phyloP scores from a whole-genome alignment of 2,888 invertebrate species.

The Meiosimyza platycephala region DNA sequence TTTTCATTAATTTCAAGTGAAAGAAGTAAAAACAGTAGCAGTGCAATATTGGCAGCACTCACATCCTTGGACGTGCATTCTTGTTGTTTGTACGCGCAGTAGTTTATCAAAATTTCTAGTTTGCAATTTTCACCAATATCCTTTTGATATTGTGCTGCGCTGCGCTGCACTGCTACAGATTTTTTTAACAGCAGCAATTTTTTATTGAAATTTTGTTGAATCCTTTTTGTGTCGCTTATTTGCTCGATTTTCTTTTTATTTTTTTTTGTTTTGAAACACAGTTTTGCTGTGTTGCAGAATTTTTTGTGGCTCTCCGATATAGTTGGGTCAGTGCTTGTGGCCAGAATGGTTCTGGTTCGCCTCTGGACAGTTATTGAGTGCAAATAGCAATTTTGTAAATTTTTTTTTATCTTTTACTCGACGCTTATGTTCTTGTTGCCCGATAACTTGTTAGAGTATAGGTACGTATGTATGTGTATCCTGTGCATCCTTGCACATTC shows the following conservation, averaged over 20 bases:
- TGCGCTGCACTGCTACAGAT: constrained; percentile 10
- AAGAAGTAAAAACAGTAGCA: not conserved
- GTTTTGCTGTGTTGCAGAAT: constrained; percentile 43
- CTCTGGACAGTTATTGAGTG: constrained; percentile 62
- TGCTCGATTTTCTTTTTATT: constrained; percentile 13
- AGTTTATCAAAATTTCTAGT: constrained; percentile 25
- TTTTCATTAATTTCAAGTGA: no score
- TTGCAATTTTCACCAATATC: constrained; percentile 18
- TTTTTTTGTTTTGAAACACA: not conserved
- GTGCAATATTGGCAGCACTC: not conserved
- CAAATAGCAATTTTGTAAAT: constrained; percentile 63
- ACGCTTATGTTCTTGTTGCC: constrained; percentile 36
- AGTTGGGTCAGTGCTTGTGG: constrained; percentile 66
- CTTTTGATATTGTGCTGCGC: not conserved
- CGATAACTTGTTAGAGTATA: constrained; percentile 6
- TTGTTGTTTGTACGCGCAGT: not conserved
- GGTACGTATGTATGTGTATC: constrained; percentile 1
- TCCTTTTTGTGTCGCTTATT: constrained; percentile 9
- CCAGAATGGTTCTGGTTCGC: constrained; percentile 65
- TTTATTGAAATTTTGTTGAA: constrained; percentile 1
- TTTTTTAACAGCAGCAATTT: constrained; percentile 14
- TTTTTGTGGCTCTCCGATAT: constrained; percentile 64
- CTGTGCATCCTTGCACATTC: constrained; percentile 39
- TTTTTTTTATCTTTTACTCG: constrained; percentile 40
- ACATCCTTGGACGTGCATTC: not conserved